A percentile compares a stretch with the other conserved stretches of the same genome.
phyloP scores from a whole-genome alignment of 2,888 invertebrate species.

The Punctoribates punctum region DNA sequence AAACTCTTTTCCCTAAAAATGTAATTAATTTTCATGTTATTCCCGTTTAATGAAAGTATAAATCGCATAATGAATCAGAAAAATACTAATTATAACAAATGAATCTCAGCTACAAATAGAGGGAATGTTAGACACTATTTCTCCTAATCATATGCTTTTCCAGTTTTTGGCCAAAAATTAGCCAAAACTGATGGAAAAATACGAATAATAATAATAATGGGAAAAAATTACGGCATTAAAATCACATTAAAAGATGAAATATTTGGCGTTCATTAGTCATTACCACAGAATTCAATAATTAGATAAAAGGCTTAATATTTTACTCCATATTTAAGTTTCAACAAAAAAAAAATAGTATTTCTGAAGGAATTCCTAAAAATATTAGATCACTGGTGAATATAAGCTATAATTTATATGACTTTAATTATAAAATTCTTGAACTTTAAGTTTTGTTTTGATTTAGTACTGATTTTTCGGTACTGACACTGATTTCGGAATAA shows the following conservation, averaged over 20 bases:
- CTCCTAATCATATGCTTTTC: not conserved
- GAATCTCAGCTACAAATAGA: not conserved
- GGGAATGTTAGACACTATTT: not conserved
- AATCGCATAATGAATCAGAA: not conserved
- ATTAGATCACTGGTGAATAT: too few relatives aligned
- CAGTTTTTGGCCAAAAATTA: not conserved
- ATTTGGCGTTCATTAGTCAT: not conserved
- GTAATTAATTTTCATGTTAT: too few relatives aligned
- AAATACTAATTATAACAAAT: not conserved
- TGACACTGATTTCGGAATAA: too few relatives aligned
- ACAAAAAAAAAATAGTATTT: too few relatives aligned
- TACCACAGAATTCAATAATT: not conserved
- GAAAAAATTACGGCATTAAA: not conserved
- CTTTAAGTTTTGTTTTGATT: too few relatives aligned
- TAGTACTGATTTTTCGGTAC: too few relatives aligned
- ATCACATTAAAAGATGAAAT: not conserved
- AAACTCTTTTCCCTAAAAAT: not conserved
- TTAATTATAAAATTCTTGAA: too few relatives aligned
- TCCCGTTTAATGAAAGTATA: not conserved
- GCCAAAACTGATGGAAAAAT: not conserved
- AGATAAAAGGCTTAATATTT: not conserved
- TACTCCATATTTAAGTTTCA: too few relatives aligned
- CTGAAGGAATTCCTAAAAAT: too few relatives aligned
- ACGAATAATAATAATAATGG: not conserved
- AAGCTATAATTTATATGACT: too few relatives aligned